A percentile compares a stretch with the other conserved stretches of the same genome.
phyloP scores from a whole-genome alignment of 2,113 vertebrate species.

The Heptranchias perlo region DNA sequence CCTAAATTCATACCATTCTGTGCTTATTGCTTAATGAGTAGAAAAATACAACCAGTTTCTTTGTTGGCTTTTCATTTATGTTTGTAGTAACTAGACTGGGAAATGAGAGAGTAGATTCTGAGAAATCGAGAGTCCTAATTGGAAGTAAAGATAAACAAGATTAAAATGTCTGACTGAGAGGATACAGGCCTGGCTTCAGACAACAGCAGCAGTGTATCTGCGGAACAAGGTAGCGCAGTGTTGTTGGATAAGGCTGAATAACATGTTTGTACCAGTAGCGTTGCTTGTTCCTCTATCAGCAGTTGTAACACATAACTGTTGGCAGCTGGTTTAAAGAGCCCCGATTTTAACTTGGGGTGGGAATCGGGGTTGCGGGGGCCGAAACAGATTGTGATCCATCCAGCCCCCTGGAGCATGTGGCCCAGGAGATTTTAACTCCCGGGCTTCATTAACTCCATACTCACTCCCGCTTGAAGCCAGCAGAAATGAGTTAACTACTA shows the following conservation, averaged over 20 bases:
- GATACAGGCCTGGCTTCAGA: neutral
- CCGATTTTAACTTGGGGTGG: neutral
- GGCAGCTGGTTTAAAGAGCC: neutral
- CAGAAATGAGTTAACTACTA: neutral
- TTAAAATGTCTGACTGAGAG: neutral
- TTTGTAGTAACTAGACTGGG: neutral
- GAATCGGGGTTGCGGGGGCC: neutral
- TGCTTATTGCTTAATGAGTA: neutral
- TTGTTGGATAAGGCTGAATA: slow-evolving; percentile 21
- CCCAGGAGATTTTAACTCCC: neutral
- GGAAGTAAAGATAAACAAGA: slow-evolving; percentile 20
- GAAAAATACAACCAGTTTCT: neutral
- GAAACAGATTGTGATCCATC: neutral
- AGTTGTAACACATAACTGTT: neutral
- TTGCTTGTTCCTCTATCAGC: neutral
- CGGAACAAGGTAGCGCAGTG: slow-evolving; percentile 2
- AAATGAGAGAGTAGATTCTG: neutral
- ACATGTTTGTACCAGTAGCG: slow-evolving; percentile 3
- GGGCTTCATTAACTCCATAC: neutral
- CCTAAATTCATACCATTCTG: neutral
- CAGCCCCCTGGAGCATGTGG: neutral
- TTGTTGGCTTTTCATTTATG: neutral
- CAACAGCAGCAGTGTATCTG: neutral
- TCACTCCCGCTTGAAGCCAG: neutral
- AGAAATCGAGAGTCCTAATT: slow-evolving; percentile 4